Evolutionary conservation across 2,113 vertebrate species (phyloP).

Genomic region (Stictonetta naevosa): DNA sequence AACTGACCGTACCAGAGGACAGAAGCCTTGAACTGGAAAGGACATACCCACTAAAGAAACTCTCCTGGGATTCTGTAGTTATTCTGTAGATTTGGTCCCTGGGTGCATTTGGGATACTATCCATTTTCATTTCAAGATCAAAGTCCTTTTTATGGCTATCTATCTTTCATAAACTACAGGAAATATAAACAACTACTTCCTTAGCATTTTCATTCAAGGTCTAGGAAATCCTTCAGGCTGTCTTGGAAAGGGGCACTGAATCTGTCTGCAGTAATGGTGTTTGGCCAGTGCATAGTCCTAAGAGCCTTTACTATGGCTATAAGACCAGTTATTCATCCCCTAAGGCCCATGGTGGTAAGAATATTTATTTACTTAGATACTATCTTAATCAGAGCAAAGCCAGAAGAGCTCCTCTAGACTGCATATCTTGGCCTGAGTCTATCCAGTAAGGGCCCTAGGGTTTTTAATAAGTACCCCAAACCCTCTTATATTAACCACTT

Average conservation of each 20-base stretch:
- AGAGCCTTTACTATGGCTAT: neutral
- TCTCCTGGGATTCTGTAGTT: neutral
- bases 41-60: neutral
- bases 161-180: neutral
- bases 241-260: neutral
- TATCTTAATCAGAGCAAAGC: slow-evolving; percentile 49
- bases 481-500: slow-evolving; percentile 2
- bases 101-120: neutral
- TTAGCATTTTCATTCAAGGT: neutral
- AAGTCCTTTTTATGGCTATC: neutral
- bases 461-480: slow-evolving; percentile 23
- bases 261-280: neutral
- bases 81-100: neutral
- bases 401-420: slow-evolving; percentile 27
- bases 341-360: neutral
- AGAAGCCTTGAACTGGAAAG: neutral
- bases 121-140: slow-evolving; percentile 15
- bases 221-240: neutral
- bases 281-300: neutral
- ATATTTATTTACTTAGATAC: slow-evolving; percentile 51
- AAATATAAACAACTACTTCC: neutral
- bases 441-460: neutral
- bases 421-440: slow-evolving; percentile 36
- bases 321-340: slow-evolving; percentile 42
- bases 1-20: neutral